Evolutionary conservation across 1,140 invertebrate genomes (phyloP).

Genomic region (Papilio helenus): DNA sequence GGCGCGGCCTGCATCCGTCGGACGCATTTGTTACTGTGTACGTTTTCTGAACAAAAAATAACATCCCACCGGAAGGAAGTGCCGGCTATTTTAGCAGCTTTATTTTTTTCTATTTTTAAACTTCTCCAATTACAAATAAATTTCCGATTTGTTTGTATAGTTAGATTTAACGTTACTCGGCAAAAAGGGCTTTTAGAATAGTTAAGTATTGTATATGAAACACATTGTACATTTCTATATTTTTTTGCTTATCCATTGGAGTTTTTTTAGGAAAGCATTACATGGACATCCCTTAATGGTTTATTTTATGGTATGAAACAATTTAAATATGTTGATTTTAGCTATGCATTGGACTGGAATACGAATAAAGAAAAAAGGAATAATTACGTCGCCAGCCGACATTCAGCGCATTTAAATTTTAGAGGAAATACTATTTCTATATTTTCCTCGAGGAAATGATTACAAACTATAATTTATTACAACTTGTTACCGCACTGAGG

Average conservation of each 20-base stretch:
- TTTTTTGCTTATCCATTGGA: not conserved
- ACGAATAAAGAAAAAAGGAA: not conserved
- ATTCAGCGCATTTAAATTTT: no score
- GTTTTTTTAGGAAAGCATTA: not conserved
- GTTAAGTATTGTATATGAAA: not conserved
- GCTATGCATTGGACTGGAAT: not conserved
- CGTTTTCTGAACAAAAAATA: constrained; percentile 32
- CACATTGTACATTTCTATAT: not conserved
- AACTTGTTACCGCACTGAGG: no score
- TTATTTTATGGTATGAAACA: not conserved
- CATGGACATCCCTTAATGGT: not conserved
- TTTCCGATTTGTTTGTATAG: not conserved
- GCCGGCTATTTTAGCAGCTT: constrained; percentile 29
- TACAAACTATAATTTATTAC: no score
- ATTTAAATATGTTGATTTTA: no score
- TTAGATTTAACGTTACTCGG: not conserved
- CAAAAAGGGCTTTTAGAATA: not conserved
- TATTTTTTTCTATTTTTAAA: not conserved
- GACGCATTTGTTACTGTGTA: constrained; percentile 36
- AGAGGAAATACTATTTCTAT: no score
- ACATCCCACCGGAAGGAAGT: constrained; percentile 37
- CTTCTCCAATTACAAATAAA: constrained; percentile 9
- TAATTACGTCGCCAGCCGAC: no score
- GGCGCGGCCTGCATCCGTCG: constrained; percentile 28
- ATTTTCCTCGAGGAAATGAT: no score